phyloP scores from a whole-genome alignment of 2,888 invertebrate species.

The Acrobasis suavella region DNA sequence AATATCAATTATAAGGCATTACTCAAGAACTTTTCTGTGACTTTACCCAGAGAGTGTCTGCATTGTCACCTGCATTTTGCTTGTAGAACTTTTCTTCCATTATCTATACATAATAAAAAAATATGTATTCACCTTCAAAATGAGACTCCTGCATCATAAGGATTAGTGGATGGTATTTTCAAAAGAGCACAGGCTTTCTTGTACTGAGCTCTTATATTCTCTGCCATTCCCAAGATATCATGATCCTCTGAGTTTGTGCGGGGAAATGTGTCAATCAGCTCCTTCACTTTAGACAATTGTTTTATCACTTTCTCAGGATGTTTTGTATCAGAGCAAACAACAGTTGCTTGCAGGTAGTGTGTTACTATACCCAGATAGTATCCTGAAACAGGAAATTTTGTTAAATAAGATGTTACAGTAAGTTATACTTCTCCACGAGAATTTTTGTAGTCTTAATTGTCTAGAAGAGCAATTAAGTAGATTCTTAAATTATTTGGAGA shows the following conservation, averaged over 20 bases:
- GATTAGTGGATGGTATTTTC: slow-evolving; percentile 82
- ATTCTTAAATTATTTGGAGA: neutral
- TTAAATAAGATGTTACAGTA: neutral
- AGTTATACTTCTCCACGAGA: too few species aligned
- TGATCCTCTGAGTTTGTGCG: slow-evolving; percentile 83
- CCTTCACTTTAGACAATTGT: slow-evolving; percentile 80
- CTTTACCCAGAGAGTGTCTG: too few species aligned
- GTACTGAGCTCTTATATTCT: slow-evolving; percentile 85
- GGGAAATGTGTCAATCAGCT: slow-evolving; percentile 85
- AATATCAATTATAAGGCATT: too few species aligned
- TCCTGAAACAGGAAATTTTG: slow-evolving; percentile 65
- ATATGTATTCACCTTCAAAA: slow-evolving; percentile 69
- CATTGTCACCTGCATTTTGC: too few species aligned
- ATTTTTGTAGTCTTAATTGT: too few species aligned
- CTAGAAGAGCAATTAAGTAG: neutral
- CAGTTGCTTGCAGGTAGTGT: slow-evolving; percentile 63
- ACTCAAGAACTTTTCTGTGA: too few species aligned
- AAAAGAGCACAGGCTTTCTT: slow-evolving; percentile 86
- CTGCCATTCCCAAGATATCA: slow-evolving; percentile 84
- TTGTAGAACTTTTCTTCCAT: too few species aligned
- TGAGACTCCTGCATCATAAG: slow-evolving; percentile 81
- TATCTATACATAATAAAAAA: too few species aligned
- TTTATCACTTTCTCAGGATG: slow-evolving; percentile 79
- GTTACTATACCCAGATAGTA: slow-evolving; percentile 85
- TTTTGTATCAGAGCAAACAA: slow-evolving; percentile 47